phyloP scores from a whole-genome alignment of 2,888 invertebrate species.

The Slavum lentiscoides region DNA sequence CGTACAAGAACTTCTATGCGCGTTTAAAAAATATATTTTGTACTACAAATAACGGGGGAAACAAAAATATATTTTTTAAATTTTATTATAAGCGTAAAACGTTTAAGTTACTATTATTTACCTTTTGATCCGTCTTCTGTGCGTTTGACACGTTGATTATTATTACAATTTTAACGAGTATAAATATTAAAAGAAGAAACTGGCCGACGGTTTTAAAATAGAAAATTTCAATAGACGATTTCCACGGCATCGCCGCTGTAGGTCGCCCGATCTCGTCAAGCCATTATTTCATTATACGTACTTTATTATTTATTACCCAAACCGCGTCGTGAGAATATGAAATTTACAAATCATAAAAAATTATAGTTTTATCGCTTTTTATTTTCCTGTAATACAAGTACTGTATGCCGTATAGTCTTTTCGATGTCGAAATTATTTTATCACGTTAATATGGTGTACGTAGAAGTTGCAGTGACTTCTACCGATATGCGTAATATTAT shows the following conservation, averaged over 20 bases:
- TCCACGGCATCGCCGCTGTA: background rate
- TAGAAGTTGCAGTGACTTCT: background rate
- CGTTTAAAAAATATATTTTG: too few species aligned
- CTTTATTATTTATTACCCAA: background rate
- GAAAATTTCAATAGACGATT: background rate
- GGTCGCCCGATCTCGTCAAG: background rate
- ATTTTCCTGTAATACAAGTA: conserved; percentile 38
- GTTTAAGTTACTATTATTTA: too few species aligned
- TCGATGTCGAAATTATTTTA: conserved; percentile 20
- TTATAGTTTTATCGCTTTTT: conserved; percentile 23
- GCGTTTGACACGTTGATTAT: too few species aligned
- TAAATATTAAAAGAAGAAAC: background rate
- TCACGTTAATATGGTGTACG: conserved; percentile 11
- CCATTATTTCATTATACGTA: conserved; percentile 6
- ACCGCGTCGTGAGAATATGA: background rate
- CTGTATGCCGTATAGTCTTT: background rate
- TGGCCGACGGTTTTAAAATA: background rate
- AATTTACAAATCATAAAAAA: conserved; percentile 1
- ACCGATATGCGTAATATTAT: background rate
- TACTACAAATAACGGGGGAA: too few species aligned
- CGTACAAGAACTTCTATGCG: too few species aligned
- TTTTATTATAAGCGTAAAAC: too few species aligned
- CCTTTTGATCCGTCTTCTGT: too few species aligned
- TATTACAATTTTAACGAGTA: too few species aligned
- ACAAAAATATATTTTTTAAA: too few species aligned